Base-by-base conservation (phyloP, 2,888 invertebrate genomes). In the Heliconius sara region DNA sequence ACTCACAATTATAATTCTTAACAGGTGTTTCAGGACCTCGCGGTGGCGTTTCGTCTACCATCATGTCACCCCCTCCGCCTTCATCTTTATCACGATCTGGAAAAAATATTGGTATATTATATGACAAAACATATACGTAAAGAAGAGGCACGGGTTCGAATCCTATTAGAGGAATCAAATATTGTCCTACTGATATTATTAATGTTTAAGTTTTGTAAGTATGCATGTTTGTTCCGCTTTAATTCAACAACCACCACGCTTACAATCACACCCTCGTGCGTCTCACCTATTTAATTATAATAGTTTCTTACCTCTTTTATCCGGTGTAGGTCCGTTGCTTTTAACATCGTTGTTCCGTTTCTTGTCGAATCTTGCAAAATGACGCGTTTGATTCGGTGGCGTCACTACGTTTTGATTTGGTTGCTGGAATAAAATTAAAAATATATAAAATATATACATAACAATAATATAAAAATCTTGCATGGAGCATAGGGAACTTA, bases 281-380 rank as follows among this genome's bases (percentile, higher is more conserved):
- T 52, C 19, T 52, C 7, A 52, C 7, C 6, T 19, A 6, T 52
- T 6, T 52, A 19, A 52, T 52, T 22, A 10, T 57, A n/a, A 9
- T 3, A 22, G 22, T 22, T 52, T 19, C n/a, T n/a, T 12, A 91
- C 93, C 92, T 88, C 88, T 92, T 66, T 90, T 92, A 25, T 93
- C 93, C 0, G 82, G 80, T 0, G 79, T 84, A 0, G 94, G 93
- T 77, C 93, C 93, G 79, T 94, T 94, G 83, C 87, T 85, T 71
- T 91, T 92, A 81, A 87, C 83, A 0, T 93, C 93, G 77, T 83
- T 88, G 76, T 85, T 90, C 2, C 88, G 85, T 77, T 88, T 90
- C 87, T 93, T 95, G 85, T 93, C 95, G 82, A 95, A 95, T 0
- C 93, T 89, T 43, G 95, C 95, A 83, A 95, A 95, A 83, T 95